Evolutionary conservation across 2,113 vertebrate genomes (phyloP), one percentile per base, ranked within the genome.

Genomic region (Mesitornis unicolor): DNA sequence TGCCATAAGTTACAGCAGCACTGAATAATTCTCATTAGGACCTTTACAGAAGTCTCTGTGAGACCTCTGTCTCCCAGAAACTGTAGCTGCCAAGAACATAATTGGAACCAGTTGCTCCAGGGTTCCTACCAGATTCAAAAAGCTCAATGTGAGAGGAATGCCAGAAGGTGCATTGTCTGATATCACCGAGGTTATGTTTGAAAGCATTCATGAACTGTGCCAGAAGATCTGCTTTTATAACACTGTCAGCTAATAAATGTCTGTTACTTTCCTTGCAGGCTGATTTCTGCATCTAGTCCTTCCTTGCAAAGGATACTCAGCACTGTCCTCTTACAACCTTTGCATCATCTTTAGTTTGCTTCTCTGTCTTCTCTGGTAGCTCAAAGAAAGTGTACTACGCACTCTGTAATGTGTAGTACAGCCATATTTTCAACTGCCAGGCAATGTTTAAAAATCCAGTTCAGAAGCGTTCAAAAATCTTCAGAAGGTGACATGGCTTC

Each of bases 301-400:
- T 77, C 38, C 43, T 65, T 59, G 16, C 8, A 79, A 60, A 83
- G 10, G 33, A 54, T 65, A 19, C 16, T 76, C 45, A 76, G 4
- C 9, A 10, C 29, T 48, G 19, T 79, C 11, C 13, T 84, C 10
- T 76, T 68, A 17, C 2, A 69, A 40, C 21, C 9, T 87, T 82
- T 82, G 11, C 21, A n/a, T 94, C n/a, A 29, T 54, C 24, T 63
- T 81, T 29, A 35, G 7, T 84, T 89, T 67, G 17, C 15, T 71
- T 31, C 43, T 38, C 10, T 24, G 25, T 71, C 47, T 67, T 81
- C 31, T 29, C 35, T 45, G 10, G 20, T 24, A 67, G 20, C 8
- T 43, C 33, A 36, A 4, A 43, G 13, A 11, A 67, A 35, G 20
- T 45, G 8, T 28, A 26, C 7, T 25, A 0, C 2, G 4, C 4